Evolutionary conservation across 2,797 vertebrate genomes (phyloP), one percentile per base, ranked within the genome.

Genomic region (Anomalospiza imberbis): DNA sequence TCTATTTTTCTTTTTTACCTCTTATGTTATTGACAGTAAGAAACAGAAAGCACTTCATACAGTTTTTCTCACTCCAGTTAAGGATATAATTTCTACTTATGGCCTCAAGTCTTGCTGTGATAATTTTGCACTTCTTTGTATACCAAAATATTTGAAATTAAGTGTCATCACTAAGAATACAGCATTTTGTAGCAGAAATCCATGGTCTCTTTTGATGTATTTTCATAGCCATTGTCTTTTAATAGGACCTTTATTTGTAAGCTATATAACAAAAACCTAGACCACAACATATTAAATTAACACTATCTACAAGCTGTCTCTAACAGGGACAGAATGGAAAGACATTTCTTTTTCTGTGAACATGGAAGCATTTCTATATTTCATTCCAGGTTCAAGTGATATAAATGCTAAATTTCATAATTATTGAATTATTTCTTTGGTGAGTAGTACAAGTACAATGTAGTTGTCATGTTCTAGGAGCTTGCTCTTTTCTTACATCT

Each of bases 31-130:
- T 80, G n/a, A 51, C 71, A 67, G 40, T 32, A 67, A 78, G 57
- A 78, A 89, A 55, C 17, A 87, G 29, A 84, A 84, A 58, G 8
- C 18, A 57, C 24, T 81, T 50, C 6, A 19, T 38, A 32, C 10
- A 6, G 51, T 36, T 58, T 88, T 77, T 57, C 31, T 76, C 47
- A 24, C 9, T 51, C 42, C 14, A 89, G 66, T 85, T 93, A n/a
- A 78, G 20, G 44, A 84, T 75, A 77, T 94, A 87, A 89, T 79
- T 94, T 96, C 54, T 88, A 55, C 73, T 61, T 88, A 53, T 5
- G 28, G 12, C n/a, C 67, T 81, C 61, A 80, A 90, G n/a, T 66
- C 51, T 95, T 67, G 74, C 54, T 91, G 55, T 44, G 47, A 81
- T 54, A 76, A 92, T 85, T 57, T 62, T 85, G 62, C 22, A 16